Evolutionary conservation across 2,888 invertebrate genomes (phyloP), one percentile per base, ranked within the genome.

Genomic region (Adelphocoris suturalis): DNA sequence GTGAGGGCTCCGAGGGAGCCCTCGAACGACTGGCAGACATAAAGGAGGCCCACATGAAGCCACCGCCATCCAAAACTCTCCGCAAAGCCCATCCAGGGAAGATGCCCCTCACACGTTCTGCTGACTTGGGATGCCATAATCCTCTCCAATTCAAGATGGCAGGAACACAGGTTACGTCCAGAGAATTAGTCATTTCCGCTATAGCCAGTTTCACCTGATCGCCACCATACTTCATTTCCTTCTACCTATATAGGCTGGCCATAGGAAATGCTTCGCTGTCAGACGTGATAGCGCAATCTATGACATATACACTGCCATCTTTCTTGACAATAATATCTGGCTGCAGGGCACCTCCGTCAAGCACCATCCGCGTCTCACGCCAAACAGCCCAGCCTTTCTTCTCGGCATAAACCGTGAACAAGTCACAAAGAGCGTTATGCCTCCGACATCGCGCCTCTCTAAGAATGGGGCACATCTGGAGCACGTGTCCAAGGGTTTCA

Each of bases 41-140:
- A 37, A 76, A 76, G 16, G 76, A 9, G 37, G 76, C 76, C 76
- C 76, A 76, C 3, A 76, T 76, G 76, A 23, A 76, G 37, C 23
- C 19, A 16, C 76, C 27, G 7, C 76, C 76, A 23, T 76, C 76
- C 76, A 76, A 7, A 3, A 27, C 27, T 12, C 76, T 7, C 37
- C 27, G 12, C 3, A 27, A 19, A 11, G 76, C 76, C 76, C 76
- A 76, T 27, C 27, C 5, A 7, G 48, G 48, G 48, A 11, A 13
- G 7, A 48, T 48, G 7, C 13, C 13, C 48, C 13, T 48, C 48
- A 48, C 13, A 7, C 13, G 48, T 48, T 7, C 13, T 11, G 9
- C 13, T 11, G 48, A 48, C 48, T 13, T 48, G 9, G 7, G 48
- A 48, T 48, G 48, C 13, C 48, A 48, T 48, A 11, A 11, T 7